phyloP scores from a whole-genome alignment of 1,140 invertebrate species.

The Brachionus angularis region DNA sequence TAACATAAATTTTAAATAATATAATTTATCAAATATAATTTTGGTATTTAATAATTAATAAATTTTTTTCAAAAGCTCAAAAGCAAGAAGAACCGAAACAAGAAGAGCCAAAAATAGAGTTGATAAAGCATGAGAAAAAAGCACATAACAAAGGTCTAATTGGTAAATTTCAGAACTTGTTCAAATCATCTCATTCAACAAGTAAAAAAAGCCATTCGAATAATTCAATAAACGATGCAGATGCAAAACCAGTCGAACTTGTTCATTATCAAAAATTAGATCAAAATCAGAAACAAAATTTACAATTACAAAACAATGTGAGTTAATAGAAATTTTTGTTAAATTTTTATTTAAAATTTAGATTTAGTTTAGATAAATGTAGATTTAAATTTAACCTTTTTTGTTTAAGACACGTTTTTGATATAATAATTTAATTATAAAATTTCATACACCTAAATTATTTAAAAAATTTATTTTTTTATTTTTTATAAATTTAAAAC shows the following conservation, averaged over 20 bases:
- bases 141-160: conserved; percentile 34
- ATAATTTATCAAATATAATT: too few relatives aligned
- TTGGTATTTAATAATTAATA: too few relatives aligned
- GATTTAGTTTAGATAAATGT: background rate
- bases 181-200: conserved; percentile 3
- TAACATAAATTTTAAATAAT: too few relatives aligned
- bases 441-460: too few relatives aligned
- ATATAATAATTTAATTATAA: background rate
- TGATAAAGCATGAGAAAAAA: background rate
- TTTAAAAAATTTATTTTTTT: too few relatives aligned
- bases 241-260: conserved; percentile 27
- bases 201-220: background rate
- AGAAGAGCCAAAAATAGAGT: too few relatives aligned
- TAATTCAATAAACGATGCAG: background rate
- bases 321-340: too few relatives aligned
- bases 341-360: too few relatives aligned
- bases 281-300: background rate
- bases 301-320: too few relatives aligned
- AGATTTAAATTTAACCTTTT: background rate
- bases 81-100: too few relatives aligned
- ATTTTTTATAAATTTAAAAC: too few relatives aligned
- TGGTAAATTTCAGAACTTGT: conserved; percentile 42
- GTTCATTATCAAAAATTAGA: conserved; percentile 40
- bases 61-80: too few relatives aligned
- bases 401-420: background rate